Evolutionary conservation across 1,140 invertebrate genomes (phyloP), one percentile per base, ranked within the genome.

Genomic region (Drosophila orena): DNA sequence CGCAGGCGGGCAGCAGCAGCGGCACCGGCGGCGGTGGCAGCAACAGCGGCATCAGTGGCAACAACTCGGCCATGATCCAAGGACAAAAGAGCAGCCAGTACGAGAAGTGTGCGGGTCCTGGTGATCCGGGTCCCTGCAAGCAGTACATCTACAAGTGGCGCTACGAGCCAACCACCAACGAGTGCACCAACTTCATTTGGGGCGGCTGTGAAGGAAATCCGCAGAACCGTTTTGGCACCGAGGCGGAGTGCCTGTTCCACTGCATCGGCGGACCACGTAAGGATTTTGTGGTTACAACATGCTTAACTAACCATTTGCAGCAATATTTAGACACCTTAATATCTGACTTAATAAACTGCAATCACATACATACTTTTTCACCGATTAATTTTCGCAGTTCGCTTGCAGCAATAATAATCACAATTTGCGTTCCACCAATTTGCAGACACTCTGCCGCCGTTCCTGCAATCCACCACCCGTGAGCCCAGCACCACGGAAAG

Each of bases 201-300:
- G 95, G 96, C 47, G 96, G 96, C 30, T 97, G 96, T 89, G 93
- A 94, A 43, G 96, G 96, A 22, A 97, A 97, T 90, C 93, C 93
- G 49, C 94, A 95, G 58, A 97, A 97, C 93, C 93, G 96, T 64
- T 97, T 97, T 92, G 94, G 95, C 74, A 95, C 94, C 14, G 95
- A 96, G 92, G 93, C 94, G 10, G 95, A 96, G 70, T 97, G 96
- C 81, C 92, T 96, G 44, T 93, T 94, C 70, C 93, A 94, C 69
- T 96, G 95, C 90, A 90, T 94, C 65, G 93, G 94, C 22, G 93
- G 93, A 61, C 93, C 94, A 61, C 92, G 93, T 94, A 92, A 93
- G 42, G 8, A 24, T 24, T 24, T 17, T 17, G n/a, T n/a, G n/a
- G n/a, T n/a, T n/a, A n/a, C n/a, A n/a, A n/a, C n/a, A n/a, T n/a